phyloP scores from a whole-genome alignment of 2,113 vertebrate genomes.

The Lasiurus cinereus region DNA sequence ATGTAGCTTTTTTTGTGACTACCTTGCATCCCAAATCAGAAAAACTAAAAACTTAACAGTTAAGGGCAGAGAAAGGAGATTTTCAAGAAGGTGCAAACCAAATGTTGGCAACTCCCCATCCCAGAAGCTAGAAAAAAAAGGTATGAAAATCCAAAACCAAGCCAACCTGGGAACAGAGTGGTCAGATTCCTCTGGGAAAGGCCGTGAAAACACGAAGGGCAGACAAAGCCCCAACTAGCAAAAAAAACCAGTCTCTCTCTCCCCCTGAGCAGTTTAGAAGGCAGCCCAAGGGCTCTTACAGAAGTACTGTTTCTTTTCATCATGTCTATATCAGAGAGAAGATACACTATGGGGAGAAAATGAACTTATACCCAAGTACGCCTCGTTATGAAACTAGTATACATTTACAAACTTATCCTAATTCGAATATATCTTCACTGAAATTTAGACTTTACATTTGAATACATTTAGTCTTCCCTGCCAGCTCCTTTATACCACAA shows the following conservation, averaged over 20 bases:
- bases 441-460: not conserved
- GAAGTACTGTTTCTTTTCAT: not conserved
- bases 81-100: slow-evolving; percentile 35
- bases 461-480: not conserved
- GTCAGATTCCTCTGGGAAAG: slow-evolving; percentile 38
- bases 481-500: not conserved
- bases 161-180: not conserved
- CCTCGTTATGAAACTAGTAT: not conserved
- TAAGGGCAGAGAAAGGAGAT: not conserved
- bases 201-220: not conserved
- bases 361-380: not conserved
- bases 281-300: not conserved
- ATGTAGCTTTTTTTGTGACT: slow-evolving; percentile 1
- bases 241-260: not conserved
- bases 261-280: not conserved
- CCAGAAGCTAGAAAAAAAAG: not conserved
- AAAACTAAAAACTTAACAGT: slow-evolving; percentile 32
- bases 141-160: not conserved
- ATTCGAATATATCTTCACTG: no score
- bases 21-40: slow-evolving; percentile 23
- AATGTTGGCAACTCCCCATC: not conserved
- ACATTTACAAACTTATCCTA: not conserved
- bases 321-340: not conserved
- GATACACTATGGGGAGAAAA: not conserved
- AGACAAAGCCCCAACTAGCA: not conserved